Conservation (phyloP, 2,888 invertebrate species). For the Drosophila algonquin region DNA sequence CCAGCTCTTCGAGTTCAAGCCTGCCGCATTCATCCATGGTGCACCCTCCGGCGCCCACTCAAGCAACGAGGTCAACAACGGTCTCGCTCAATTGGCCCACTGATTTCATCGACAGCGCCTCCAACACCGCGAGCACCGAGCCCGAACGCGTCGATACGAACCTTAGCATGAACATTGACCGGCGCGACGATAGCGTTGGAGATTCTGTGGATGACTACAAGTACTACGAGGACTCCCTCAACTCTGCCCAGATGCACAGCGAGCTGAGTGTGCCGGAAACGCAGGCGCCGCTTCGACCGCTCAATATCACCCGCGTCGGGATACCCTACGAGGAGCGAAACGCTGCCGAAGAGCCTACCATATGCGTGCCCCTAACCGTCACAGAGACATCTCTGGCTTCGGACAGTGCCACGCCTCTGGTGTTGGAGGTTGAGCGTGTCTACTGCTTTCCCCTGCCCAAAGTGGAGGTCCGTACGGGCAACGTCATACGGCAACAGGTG, state of each 20-base stretch:
- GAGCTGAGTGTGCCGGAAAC: conserved; percentile 70
- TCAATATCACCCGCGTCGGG: conserved; percentile 77
- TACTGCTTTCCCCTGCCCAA: conserved; percentile 79
- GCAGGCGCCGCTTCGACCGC: conserved; percentile 62
- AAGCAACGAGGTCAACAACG: conserved; percentile 46
- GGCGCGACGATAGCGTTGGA: conserved; percentile 48
- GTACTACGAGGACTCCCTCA: conserved; percentile 55
- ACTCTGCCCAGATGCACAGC: conserved; percentile 70
- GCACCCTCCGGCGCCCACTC: conserved; percentile 33
- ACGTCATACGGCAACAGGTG: conserved; percentile 29
- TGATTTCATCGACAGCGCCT: conserved; percentile 63
- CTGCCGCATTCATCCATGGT: conserved; percentile 27
- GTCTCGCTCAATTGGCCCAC: conserved; percentile 73
- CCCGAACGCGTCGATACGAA: conserved; percentile 37
- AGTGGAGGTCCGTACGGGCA: conserved; percentile 62
- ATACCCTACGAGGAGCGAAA: conserved; percentile 75
- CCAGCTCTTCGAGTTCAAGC: conserved; percentile 12
- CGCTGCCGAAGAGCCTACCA: conserved; percentile 73
- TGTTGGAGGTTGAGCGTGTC: conserved; percentile 74
- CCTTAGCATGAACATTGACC: conserved; percentile 45
- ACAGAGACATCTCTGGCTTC: conserved; percentile 61
- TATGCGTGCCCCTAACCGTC: conserved; percentile 78
- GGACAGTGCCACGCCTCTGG: conserved; percentile 51
- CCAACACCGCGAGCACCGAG: conserved; percentile 56
- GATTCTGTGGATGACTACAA: conserved; percentile 62